These are phyloP conservation scores for Drosophila neocordata DNA, from an alignment of 1,140 invertebrate species.

Conservation along the genomic window DNA sequence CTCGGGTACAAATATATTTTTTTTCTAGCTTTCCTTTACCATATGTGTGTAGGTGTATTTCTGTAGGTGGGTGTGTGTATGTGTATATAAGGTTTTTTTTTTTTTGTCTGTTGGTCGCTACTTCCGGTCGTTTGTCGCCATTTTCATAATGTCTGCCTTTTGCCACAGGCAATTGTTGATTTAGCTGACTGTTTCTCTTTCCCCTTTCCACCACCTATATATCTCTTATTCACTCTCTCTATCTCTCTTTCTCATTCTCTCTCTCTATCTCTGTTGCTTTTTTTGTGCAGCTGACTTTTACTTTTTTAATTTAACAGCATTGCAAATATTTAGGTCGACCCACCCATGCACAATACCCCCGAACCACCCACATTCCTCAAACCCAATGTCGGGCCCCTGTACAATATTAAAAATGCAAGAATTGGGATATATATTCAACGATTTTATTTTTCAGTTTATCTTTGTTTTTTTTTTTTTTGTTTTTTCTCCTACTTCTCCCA, in stretches of 20 bases:
- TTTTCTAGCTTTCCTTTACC: conserved; percentile 40
- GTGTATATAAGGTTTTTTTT: conserved; percentile 4
- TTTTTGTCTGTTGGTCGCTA: conserved; percentile 45
- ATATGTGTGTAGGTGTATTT: conserved; percentile 20
- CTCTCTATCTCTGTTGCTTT: neutral
- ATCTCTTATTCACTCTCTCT: conserved; percentile 19
- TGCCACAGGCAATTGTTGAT: conserved; percentile 66
- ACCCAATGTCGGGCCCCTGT: neutral
- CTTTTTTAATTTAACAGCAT: conserved; percentile 66
- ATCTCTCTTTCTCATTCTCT: conserved; percentile 41
- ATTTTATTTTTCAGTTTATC: conserved; percentile 41
- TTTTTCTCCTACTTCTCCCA: neutral
- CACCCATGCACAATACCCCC: neutral
- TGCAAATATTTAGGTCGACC: conserved; percentile 73
- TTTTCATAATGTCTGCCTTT: conserved; percentile 71
- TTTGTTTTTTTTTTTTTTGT: conserved; percentile 25
- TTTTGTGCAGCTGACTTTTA: conserved; percentile 31
- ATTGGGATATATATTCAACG: conserved; percentile 29
- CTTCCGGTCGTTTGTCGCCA: conserved; percentile 78
- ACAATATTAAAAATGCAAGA: conserved; percentile 70
- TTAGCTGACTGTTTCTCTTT: conserved; percentile 41
- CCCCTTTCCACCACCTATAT: neutral
- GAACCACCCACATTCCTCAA: neutral
- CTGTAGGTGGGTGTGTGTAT: conserved; percentile 2
- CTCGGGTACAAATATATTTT: conserved; percentile 35